A percentile compares a stretch with the other conserved stretches of the same genome.
Conservation (phyloP, 1,140 invertebrate species). For the Nautilus pompilius region DNA sequence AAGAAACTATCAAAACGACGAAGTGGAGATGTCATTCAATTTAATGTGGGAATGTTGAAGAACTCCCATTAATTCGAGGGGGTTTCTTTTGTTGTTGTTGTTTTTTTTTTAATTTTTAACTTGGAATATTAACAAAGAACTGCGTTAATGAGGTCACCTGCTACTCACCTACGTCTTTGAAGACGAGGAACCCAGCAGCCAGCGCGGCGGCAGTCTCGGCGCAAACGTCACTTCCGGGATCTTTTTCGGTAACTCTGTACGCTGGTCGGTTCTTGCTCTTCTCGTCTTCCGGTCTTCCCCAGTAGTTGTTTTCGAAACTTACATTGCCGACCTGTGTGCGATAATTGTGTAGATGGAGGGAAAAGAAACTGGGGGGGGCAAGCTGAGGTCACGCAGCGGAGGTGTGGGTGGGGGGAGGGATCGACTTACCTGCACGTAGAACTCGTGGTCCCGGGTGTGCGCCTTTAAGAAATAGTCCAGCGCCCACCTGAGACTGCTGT, state of each 20-base stretch:
- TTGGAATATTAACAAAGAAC: too few relatives aligned
- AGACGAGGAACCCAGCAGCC: conserved; percentile 28
- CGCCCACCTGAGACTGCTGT: conserved; percentile 57
- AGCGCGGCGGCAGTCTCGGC: conserved; percentile 42
- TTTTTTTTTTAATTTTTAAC: too few relatives aligned
- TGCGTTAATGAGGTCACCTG: too few relatives aligned
- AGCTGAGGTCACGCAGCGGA: too few relatives aligned
- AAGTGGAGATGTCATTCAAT: too few relatives aligned
- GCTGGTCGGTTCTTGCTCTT: conserved; percentile 36
- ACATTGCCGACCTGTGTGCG: conserved; percentile 49
- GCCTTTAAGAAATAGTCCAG: conserved; percentile 65
- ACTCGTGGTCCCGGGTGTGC: conserved; percentile 7
- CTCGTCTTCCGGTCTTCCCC: conserved; percentile 34
- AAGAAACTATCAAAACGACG: too few relatives aligned
- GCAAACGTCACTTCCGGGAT: conserved; percentile 37
- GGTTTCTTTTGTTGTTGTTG: too few relatives aligned
- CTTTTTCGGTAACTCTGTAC: conserved; percentile 20
- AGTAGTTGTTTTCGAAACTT: conserved; percentile 29
- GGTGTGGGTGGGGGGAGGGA: too few relatives aligned
- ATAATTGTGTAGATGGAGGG: too few relatives aligned
- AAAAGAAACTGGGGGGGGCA: too few relatives aligned
- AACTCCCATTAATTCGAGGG: too few relatives aligned
- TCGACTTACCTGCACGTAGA: conserved; percentile 28
- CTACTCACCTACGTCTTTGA: conserved; percentile 54
- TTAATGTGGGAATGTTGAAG: too few relatives aligned